These are phyloP conservation scores for Dipodomys merriami DNA, from an alignment of 2,113 vertebrate species.

Conservation along the genomic window DNA sequence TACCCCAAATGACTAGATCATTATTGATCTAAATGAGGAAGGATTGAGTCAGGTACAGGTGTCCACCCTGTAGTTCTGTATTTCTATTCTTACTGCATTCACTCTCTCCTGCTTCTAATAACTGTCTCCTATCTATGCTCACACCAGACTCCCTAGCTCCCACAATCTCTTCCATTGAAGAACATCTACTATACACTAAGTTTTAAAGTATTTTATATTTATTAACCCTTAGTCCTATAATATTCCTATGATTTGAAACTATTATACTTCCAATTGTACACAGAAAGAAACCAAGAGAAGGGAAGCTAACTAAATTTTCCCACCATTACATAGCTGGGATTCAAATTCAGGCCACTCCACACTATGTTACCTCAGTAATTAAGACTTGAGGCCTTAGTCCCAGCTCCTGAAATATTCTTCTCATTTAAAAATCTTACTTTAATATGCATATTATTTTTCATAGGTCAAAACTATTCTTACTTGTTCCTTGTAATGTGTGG, in stretches of 20 bases:
- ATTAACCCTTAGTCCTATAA: background rate
- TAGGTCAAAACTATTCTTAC: background rate
- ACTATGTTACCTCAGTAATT: background rate
- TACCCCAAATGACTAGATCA: background rate
- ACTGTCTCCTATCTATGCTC: background rate
- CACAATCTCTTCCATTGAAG: background rate
- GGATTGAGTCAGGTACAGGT: background rate
- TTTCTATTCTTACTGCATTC: background rate
- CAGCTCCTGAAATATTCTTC: background rate
- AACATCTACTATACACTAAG: background rate
- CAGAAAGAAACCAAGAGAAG: slow-evolving; percentile 16
- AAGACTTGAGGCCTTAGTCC: background rate
- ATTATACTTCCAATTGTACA: background rate
- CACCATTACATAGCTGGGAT: background rate
- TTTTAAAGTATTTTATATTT: slow-evolving; percentile 19
- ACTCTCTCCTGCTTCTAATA: background rate
- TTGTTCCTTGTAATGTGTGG: background rate
- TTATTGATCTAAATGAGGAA: background rate
- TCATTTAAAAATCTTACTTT: slow-evolving; percentile 27
- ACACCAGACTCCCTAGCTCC: background rate
- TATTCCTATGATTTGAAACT: background rate
- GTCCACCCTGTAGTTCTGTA: background rate
- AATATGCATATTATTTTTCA: slow-evolving; percentile 5
- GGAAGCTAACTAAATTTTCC: background rate
- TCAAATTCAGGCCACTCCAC: background rate